Evolutionary conservation across 30 jellyfish, hydroid and myxozoan genomes (phyloP).

Genomic region (Cassiopea xamachana): DNA sequence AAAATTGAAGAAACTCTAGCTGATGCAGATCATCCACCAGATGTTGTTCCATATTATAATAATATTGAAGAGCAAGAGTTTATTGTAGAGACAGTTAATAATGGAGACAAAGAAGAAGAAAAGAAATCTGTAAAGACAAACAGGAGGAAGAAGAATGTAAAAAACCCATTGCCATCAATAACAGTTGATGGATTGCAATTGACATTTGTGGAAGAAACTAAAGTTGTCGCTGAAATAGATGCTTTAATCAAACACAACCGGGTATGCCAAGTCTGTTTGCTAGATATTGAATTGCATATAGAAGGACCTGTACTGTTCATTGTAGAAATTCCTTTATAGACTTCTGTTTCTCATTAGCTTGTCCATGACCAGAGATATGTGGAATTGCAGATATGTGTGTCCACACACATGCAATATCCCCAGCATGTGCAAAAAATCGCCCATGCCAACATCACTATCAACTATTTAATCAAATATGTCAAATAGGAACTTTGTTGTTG

Average conservation of each 20-base stretch:
- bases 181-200: constrained; percentile 72
- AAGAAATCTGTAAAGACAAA: constrained; percentile 14
- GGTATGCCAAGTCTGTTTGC: too few species aligned
- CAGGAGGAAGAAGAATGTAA: constrained; percentile 26
- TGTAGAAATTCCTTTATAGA: too few species aligned
- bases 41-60: not conserved
- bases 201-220: constrained; percentile 75
- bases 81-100: not conserved
- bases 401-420: too few species aligned
- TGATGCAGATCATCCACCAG: not conserved
- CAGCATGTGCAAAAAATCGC: too few species aligned
- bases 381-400: too few species aligned
- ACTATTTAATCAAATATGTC: too few species aligned
- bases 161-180: constrained; percentile 49
- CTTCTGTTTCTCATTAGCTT: too few species aligned
- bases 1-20: not conserved
- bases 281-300: too few species aligned
- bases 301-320: too few species aligned
- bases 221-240: constrained; percentile 83
- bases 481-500: too few species aligned
- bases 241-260: constrained; percentile 51
- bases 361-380: too few species aligned
- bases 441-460: too few species aligned
- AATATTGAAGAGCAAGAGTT: not conserved
- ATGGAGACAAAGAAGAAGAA: constrained; percentile 6